These are phyloP conservation scores for Lepidocolaptes lacrymiger DNA, from an alignment of 2,797 vertebrate species.

Conservation along the genomic window DNA sequence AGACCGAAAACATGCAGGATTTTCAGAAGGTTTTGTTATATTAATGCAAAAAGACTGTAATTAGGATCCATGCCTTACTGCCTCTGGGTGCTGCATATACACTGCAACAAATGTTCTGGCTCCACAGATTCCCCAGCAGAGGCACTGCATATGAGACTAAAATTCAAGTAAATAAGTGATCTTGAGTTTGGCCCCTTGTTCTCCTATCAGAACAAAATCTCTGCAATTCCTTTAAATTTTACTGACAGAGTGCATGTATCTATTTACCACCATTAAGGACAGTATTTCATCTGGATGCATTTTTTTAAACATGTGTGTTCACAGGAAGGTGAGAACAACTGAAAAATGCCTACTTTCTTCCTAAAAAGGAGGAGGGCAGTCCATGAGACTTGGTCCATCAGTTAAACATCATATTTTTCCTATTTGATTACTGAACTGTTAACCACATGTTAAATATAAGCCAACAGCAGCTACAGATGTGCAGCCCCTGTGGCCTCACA, in stretches of 20 bases:
- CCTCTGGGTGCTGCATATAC: background rate
- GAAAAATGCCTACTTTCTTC: background rate
- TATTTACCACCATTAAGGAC: background rate
- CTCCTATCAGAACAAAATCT: background rate
- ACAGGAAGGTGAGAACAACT: background rate
- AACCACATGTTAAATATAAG: background rate
- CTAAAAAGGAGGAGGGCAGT: background rate
- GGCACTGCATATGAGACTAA: background rate
- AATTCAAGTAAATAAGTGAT: background rate
- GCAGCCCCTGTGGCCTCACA: background rate
- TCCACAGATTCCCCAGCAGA: background rate
- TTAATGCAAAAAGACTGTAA: background rate
- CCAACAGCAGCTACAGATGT: background rate
- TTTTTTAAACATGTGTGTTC: background rate
- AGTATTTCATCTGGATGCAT: background rate
- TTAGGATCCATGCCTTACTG: background rate
- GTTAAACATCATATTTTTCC: rapidly evolving
- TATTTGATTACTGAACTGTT: background rate
- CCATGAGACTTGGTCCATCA: background rate
- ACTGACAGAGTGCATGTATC: background rate
- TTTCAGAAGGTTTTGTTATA: background rate
- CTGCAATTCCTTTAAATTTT: background rate
- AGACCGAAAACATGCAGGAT: background rate
- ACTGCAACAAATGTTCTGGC: background rate
- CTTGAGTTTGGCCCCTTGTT: background rate